A percentile compares a stretch with the other conserved stretches of the same genome.
Evolutionary conservation across 2,888 invertebrate species (phyloP).

Genomic region (Nemotelus nigrinus): DNA sequence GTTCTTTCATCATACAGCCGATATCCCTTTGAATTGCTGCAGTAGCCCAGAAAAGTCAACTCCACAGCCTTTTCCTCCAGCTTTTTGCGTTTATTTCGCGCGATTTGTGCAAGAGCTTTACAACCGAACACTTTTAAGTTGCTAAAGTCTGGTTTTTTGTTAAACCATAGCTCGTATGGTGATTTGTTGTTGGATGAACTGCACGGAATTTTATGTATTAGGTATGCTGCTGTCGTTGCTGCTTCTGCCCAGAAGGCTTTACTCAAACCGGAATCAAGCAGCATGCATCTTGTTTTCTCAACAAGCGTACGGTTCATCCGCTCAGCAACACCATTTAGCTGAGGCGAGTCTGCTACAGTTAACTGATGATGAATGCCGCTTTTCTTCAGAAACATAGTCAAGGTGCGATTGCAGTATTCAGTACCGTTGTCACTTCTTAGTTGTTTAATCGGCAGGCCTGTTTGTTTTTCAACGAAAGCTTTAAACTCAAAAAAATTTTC

Average conservation of each 20-base stretch:
- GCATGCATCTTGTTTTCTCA: conserved; percentile 53
- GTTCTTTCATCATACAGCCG: conserved; percentile 1
- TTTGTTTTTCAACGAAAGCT: too few species aligned
- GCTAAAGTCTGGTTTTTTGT: conserved; percentile 11
- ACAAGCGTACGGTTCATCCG: conserved; percentile 39
- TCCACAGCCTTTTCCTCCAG: conserved; percentile 45
- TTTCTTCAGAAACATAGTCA: not conserved
- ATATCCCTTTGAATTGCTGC: not conserved
- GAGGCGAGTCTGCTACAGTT: too few species aligned
- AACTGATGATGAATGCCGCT: too few species aligned
- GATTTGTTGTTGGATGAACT: not conserved
- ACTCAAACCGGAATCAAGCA: conserved; percentile 32
- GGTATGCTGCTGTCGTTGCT: not conserved
- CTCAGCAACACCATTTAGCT: not conserved
- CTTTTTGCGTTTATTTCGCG: conserved; percentile 45
- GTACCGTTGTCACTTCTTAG: too few species aligned
- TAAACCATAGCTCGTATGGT: not conserved
- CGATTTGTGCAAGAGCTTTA: not conserved
- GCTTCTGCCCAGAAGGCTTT: conserved; percentile 29
- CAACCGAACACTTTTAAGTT: conserved; percentile 28
- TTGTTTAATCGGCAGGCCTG: too few species aligned
- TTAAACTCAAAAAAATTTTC: too few species aligned
- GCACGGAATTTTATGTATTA: not conserved
- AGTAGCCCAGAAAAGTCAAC: conserved; percentile 11
- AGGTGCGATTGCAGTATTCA: not conserved